Conservation (phyloP, 2,888 invertebrate species). For the Stegophylla sp. region DNA sequence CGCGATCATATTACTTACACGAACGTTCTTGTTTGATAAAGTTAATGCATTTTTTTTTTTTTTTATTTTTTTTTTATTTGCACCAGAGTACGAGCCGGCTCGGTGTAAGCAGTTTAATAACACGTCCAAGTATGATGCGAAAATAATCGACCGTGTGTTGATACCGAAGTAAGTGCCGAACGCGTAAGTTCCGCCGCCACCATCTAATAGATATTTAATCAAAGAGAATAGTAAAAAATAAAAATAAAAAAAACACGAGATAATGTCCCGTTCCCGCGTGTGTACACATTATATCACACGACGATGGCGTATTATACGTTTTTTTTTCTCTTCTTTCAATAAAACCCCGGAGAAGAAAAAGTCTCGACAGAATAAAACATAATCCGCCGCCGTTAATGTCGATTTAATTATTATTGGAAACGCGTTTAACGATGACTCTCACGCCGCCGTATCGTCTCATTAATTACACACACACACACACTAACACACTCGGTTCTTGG, state of each 20-base stretch:
- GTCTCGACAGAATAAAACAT: constrained; percentile 16
- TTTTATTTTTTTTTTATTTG: no score
- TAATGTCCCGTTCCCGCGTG: not conserved
- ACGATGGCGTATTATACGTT: not conserved
- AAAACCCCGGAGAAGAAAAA: constrained; percentile 11
- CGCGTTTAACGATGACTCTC: constrained; percentile 24
- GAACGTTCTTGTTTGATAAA: no score
- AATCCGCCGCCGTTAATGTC: constrained; percentile 30
- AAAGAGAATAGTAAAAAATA: constrained; percentile 20
- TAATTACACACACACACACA: constrained; percentile 38
- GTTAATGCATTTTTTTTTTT: no score
- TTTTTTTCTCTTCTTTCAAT: no score
- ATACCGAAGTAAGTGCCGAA: no score
- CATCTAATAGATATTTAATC: constrained; percentile 28
- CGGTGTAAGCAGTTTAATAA: no score
- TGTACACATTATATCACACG: not conserved
- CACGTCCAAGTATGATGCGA: not conserved
- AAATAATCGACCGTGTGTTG: not conserved
- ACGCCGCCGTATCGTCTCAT: constrained; percentile 22
- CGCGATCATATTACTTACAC: no score
- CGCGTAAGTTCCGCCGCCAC: constrained; percentile 13
- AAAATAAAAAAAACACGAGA: not conserved
- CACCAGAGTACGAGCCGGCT: no score
- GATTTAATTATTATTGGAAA: constrained; percentile 44
- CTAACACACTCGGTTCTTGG: no score